Conservation (phyloP, 1,140 invertebrate species). For the Bradynema listronoti region DNA sequence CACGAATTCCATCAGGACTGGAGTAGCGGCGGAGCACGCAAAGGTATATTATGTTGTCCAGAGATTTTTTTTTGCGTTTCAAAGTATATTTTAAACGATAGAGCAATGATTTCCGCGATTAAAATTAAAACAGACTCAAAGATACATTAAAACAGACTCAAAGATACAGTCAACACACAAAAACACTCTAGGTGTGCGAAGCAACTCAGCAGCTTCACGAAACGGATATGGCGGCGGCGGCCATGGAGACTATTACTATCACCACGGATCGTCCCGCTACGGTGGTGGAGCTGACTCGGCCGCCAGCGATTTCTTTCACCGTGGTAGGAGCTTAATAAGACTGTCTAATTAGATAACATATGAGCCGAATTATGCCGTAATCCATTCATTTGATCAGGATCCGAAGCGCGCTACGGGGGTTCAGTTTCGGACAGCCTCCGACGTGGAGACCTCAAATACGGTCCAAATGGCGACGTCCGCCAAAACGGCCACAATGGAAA, state of each 20-base stretch:
- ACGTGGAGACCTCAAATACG: constrained; percentile 50
- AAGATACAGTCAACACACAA: too few relatives aligned
- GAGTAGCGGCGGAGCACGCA: constrained; percentile 21
- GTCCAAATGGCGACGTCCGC: constrained; percentile 49
- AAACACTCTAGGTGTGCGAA: constrained; percentile 28
- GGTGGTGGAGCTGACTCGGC: constrained; percentile 21
- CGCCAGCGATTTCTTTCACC: constrained; percentile 18
- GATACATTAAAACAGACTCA: too few relatives aligned
- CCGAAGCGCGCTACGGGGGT: constrained; percentile 48
- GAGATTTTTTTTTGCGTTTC: neutral
- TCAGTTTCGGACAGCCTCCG: constrained; percentile 47
- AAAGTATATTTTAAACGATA: constrained; percentile 5
- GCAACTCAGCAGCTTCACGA: constrained; percentile 28
- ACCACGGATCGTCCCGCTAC: constrained; percentile 1
- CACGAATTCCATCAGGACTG: constrained; percentile 29
- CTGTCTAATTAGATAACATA: too few relatives aligned
- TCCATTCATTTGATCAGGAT: constrained; percentile 28
- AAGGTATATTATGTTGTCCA: neutral
- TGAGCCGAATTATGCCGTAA: too few relatives aligned
- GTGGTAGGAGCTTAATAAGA: constrained; percentile 15
- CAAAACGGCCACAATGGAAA: constrained; percentile 17
- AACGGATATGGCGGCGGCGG: constrained; percentile 20
- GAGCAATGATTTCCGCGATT: too few relatives aligned
- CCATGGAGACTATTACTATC: constrained; percentile 18
- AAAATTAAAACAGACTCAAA: too few relatives aligned